These are phyloP conservation scores for Lasioglossum baleicum DNA, from an alignment of 1,140 invertebrate species.

Conservation along the genomic window DNA sequence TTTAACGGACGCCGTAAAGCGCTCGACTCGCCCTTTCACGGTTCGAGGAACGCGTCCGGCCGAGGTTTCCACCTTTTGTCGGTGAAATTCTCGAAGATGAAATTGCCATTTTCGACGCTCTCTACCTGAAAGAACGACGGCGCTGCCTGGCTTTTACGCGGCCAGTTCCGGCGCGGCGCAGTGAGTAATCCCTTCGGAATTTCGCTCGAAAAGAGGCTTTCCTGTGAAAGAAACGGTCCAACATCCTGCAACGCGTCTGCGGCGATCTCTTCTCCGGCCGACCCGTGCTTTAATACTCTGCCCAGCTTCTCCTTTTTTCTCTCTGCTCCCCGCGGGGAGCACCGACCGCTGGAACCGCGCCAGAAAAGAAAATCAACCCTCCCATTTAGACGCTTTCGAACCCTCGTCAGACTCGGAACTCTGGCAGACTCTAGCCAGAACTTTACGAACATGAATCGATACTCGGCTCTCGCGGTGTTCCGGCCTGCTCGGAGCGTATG, in stretches of 20 bases:
- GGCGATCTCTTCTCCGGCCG: slow-evolving; percentile 1
- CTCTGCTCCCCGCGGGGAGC: not conserved
- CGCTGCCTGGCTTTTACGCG: slow-evolving; percentile 28
- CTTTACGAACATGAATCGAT: not conserved
- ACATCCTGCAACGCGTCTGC: not conserved
- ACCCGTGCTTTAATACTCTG: not conserved
- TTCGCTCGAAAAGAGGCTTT: slow-evolving; percentile 61
- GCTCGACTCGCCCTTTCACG: slow-evolving; percentile 13
- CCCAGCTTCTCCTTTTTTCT: not conserved
- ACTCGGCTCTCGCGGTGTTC: too few species aligned
- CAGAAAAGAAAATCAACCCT: slow-evolving; percentile 8
- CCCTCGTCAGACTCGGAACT: not conserved
- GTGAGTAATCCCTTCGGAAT: slow-evolving; percentile 64
- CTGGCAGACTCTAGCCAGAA: not conserved
- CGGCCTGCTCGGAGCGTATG: too few species aligned
- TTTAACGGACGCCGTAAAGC: not conserved
- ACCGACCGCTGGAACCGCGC: slow-evolving; percentile 3
- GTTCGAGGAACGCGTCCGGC: slow-evolving; percentile 28
- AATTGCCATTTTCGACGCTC: slow-evolving; percentile 28
- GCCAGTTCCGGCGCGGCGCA: not conserved
- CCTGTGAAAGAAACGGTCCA: slow-evolving; percentile 26
- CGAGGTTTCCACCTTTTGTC: slow-evolving; percentile 37
- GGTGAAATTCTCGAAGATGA: not conserved
- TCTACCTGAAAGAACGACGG: slow-evolving; percentile 25
- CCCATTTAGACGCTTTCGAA: slow-evolving; percentile 16